Conservation (phyloP, 2,113 vertebrate genomes). For the Cyprinus carpio region DNA sequence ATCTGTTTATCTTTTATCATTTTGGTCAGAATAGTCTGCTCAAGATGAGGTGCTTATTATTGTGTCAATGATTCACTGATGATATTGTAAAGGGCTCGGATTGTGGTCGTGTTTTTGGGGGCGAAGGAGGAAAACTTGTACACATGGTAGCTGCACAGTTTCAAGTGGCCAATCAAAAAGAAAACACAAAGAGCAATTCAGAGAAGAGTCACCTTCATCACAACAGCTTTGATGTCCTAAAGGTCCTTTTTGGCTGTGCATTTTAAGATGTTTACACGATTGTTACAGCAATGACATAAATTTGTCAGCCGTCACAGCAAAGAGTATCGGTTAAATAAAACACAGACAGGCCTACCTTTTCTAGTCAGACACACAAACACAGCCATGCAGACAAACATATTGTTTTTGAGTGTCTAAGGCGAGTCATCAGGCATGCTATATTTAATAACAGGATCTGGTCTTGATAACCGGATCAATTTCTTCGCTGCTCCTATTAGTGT, state of each 20-base stretch:
- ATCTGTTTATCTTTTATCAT: neutral
- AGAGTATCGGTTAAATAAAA: neutral
- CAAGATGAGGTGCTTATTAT: slow-evolving; percentile 29
- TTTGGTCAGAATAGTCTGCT: neutral
- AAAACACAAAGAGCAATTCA: neutral
- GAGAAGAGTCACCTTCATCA: neutral
- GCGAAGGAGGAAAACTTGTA: neutral
- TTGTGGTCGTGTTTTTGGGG: neutral
- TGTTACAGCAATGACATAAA: neutral
- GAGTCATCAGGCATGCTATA: slow-evolving; percentile 1
- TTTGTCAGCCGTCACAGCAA: neutral
- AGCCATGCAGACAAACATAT: neutral
- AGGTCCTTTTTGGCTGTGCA: neutral
- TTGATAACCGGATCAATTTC: slow-evolving; percentile 5
- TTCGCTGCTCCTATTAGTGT: neutral
- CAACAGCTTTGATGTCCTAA: neutral
- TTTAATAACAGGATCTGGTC: neutral
- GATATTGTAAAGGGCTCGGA: neutral
- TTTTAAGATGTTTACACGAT: neutral
- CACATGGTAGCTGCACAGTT: neutral
- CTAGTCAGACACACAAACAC: neutral
- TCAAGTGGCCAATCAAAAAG: neutral
- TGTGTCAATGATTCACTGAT: slow-evolving; percentile 13
- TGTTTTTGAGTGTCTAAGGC: too few species aligned
- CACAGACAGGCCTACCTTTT: neutral